Percentiles rank a stretch among this genome's conserved stretches.
These are phyloP conservation scores for Leptosomus discolor DNA, from an alignment of 2,113 vertebrate genomes.

Conservation along the genomic window DNA sequence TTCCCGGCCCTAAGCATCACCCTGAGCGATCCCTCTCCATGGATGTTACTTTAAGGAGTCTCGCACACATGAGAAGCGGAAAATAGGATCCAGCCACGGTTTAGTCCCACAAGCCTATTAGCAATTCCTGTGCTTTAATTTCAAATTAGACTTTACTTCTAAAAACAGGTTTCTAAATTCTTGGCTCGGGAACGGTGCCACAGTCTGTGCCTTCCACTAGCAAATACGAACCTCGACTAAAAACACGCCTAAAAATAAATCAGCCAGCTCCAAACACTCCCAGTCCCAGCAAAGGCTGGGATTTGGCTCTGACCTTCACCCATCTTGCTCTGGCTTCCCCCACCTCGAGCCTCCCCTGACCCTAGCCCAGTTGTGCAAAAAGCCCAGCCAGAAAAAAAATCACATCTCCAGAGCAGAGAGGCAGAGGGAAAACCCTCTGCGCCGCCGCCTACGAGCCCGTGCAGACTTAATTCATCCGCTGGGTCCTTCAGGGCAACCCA, in stretches of 20 bases:
- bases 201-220: neutral
- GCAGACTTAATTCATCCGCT: conserved; percentile 36
- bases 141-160: conserved; percentile 22
- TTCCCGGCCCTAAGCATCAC: neutral
- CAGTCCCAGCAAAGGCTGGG: neutral
- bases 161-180: conserved; percentile 7
- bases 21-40: neutral
- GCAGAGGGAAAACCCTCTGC: neutral
- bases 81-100: neutral
- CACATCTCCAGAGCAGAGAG: neutral
- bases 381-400: neutral
- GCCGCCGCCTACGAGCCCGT: neutral
- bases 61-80: neutral
- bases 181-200: neutral
- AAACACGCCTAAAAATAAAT: neutral
- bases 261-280: neutral
- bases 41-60: neutral
- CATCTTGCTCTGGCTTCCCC: accelerated
- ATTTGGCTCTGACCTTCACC: neutral
- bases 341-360: neutral
- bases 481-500: neutral
- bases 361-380: neutral
- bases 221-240: neutral
- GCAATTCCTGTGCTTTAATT: neutral
- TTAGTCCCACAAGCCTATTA: neutral